These are phyloP conservation scores for Scaptomyza polygonia DNA, from an alignment of 2,888 invertebrate species.

Conservation along the genomic window DNA sequence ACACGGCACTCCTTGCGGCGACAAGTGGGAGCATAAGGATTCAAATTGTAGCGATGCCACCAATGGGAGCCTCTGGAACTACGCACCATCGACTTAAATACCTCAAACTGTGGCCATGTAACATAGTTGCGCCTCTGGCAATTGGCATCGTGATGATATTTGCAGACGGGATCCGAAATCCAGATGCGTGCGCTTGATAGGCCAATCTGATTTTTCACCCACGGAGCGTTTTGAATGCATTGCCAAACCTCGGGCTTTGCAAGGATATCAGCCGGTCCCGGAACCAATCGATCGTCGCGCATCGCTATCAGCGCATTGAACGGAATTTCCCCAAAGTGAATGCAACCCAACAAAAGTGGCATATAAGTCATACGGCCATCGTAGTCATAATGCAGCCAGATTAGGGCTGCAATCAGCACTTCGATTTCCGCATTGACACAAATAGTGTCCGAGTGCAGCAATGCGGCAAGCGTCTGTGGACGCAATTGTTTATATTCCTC, in stretches of 20 bases:
- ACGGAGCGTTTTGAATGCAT: not conserved
- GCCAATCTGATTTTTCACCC: slow-evolving; percentile 7
- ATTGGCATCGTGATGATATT: slow-evolving; percentile 40
- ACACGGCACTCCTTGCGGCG: slow-evolving; percentile 24
- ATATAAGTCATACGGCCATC: not conserved
- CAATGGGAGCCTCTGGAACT: slow-evolving; percentile 25
- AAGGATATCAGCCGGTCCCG: slow-evolving; percentile 1
- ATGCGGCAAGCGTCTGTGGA: slow-evolving; percentile 9
- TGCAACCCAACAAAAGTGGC: slow-evolving; percentile 25
- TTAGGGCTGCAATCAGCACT: slow-evolving; percentile 26
- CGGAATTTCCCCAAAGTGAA: slow-evolving; percentile 12
- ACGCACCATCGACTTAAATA: slow-evolving; percentile 5
- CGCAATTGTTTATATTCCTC: slow-evolving; percentile 17
- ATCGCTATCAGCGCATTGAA: slow-evolving; percentile 19
- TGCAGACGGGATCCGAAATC: slow-evolving; percentile 35
- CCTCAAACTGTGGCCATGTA: slow-evolving; percentile 9
- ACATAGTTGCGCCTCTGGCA: slow-evolving; percentile 36
- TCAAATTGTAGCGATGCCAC: slow-evolving; percentile 32
- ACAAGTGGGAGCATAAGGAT: slow-evolving; percentile 33
- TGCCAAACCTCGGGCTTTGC: slow-evolving; percentile 16
- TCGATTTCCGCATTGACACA: slow-evolving; percentile 50
- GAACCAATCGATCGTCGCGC: not conserved
- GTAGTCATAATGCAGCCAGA: slow-evolving; percentile 37
- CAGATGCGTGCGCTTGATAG: slow-evolving; percentile 29
- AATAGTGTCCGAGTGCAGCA: slow-evolving; percentile 31